Percentiles rank a stretch among this genome's conserved stretches.
Evolutionary conservation across 2,888 invertebrate species (phyloP).

Genomic region (Harpalus rufipes): DNA sequence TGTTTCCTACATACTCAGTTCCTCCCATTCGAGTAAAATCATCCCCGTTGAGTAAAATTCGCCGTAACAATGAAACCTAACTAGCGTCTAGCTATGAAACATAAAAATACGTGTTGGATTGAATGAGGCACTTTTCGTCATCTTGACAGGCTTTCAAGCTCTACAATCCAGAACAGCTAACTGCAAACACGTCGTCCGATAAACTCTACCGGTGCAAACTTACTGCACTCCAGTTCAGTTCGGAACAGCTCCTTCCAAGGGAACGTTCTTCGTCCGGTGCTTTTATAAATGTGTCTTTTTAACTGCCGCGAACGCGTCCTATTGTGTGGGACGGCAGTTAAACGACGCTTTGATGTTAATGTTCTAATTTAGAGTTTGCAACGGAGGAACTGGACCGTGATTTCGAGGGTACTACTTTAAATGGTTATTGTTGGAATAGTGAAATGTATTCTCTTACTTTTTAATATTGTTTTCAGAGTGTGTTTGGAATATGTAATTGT

Average conservation of each 20-base stretch:
- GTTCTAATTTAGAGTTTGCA: constrained; percentile 62
- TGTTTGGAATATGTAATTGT: not conserved
- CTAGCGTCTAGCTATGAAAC: not conserved
- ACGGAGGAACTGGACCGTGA: constrained; percentile 19
- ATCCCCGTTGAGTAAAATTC: not conserved
- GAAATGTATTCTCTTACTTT: not conserved
- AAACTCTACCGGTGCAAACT: constrained; percentile 46
- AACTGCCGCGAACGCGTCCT: constrained; percentile 55
- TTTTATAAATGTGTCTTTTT: constrained; percentile 64
- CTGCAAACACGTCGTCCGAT: constrained; percentile 37
- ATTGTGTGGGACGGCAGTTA: constrained; percentile 53
- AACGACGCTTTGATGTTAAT: constrained; percentile 61
- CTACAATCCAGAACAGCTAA: constrained; percentile 16
- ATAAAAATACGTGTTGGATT: constrained; percentile 31
- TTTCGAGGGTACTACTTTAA: constrained; percentile 31
- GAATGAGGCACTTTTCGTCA: constrained; percentile 23
- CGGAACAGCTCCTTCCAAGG: not conserved
- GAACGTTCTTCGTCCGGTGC: constrained; percentile 39
- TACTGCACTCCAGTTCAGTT: constrained; percentile 13
- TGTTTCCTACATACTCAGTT: not conserved
- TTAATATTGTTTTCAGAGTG: not conserved
- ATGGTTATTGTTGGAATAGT: constrained; percentile 18
- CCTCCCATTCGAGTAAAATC: not conserved
- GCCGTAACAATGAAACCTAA: constrained; percentile 20
- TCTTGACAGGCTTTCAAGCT: constrained; percentile 54